Evolutionary conservation across 2,888 invertebrate species (phyloP), one percentile per base, ranked within the genome.

Genomic region (Parelbella ahira): DNA sequence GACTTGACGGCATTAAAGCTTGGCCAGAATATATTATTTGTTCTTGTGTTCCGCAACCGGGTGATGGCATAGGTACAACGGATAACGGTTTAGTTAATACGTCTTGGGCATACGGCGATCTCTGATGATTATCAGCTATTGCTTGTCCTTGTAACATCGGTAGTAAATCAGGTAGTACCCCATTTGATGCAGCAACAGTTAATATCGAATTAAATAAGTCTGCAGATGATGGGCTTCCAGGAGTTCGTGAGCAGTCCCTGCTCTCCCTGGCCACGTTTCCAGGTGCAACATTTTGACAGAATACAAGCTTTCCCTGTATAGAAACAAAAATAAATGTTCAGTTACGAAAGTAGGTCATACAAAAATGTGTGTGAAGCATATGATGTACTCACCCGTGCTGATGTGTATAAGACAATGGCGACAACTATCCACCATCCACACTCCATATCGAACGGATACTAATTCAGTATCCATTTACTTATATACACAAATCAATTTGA

Each of bases 391-490:
- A 32, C 32, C 9, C 56, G 53, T 21, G 58, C 13, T 27, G 49
- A 53, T 50, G 67, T 53, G 21, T 67, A 46, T 45, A 66, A 42
- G 37, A 65, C 48, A 38, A 65, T 41, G 20, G 54, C 53, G 30
- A 54, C 48, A 39, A 62, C 46, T 54, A 63, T 62, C 66, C 62
- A 66, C 47, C 58, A 51, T 48, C 55, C 53, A 60, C 56, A 50
- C 54, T 58, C 61, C 75, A 80, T 80, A 50, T 60, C 56, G 53
- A 66, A 68, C 64, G 70, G 64, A 60, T 55, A 45, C 54, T 53
- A 45, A 57, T 41, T 47, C 46, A 43, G 47, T 63, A 59, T 56
- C 53, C 53, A 57, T 63, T 68, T 60, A 68, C 68, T 64, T 76
- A 71, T 57, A 60, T 64, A 54, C 48, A 25, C 47, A 37, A 33